Evolutionary conservation across 1,140 invertebrate genomes (phyloP).

Genomic region (Drosophila kikkawai): DNA sequence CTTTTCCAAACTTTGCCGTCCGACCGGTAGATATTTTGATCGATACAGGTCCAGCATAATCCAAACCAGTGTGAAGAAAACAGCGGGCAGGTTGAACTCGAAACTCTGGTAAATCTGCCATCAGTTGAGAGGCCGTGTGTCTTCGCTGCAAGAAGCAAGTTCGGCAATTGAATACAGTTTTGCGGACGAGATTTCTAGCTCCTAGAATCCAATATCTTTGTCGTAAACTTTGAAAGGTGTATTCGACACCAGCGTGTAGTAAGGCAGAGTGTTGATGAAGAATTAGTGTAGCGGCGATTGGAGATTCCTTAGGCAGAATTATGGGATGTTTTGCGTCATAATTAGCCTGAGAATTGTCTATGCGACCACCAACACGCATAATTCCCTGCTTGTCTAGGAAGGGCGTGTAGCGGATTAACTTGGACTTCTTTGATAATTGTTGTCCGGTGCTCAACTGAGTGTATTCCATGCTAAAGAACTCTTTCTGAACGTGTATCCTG

Average conservation of each 20-base stretch:
- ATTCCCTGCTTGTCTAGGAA: not conserved
- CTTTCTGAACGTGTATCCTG: too few relatives aligned
- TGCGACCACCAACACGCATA: not conserved
- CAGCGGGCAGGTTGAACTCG: not conserved
- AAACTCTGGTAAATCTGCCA: not conserved
- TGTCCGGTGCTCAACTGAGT: too few relatives aligned
- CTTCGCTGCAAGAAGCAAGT: not conserved
- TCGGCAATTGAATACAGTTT: not conserved
- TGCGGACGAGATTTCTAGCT: too few relatives aligned
- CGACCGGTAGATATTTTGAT: slow-evolving; percentile 1
- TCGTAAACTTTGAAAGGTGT: too few relatives aligned
- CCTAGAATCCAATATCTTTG: too few relatives aligned
- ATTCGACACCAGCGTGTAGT: too few relatives aligned
- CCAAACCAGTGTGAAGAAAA: not conserved
- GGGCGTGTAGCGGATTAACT: not conserved
- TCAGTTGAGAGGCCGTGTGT: not conserved
- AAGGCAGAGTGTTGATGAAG: too few relatives aligned
- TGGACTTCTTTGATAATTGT: not conserved
- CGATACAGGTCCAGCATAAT: slow-evolving; percentile 3
- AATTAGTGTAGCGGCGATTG: too few relatives aligned
- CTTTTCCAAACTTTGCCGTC: not conserved
- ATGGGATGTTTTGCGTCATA: too few relatives aligned
- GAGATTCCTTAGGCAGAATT: too few relatives aligned
- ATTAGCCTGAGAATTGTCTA: not conserved
- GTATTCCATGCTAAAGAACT: not conserved